phyloP scores from a whole-genome alignment of 2,797 vertebrate genomes.

The Dipus sagitta region DNA sequence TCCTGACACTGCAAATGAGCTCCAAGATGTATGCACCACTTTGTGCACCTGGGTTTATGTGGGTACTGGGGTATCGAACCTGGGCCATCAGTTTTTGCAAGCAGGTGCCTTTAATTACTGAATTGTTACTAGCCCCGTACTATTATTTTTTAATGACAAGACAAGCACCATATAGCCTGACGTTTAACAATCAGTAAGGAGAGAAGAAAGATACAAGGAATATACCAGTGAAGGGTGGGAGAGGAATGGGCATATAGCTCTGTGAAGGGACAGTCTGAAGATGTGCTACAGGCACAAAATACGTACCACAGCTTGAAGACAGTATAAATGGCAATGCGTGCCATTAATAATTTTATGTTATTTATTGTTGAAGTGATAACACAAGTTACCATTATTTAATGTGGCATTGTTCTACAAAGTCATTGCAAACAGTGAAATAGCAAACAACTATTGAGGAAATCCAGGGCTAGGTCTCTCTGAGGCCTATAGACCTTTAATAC shows the following conservation, averaged over 20 bases:
- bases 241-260: not conserved
- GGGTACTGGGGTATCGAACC: no score
- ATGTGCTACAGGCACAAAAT: not conserved
- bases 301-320: not conserved
- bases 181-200: not conserved
- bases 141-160: not conserved
- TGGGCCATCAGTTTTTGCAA: no score
- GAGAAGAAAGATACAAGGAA: not conserved
- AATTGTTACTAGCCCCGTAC: not conserved
- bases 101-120: no score
- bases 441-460: not conserved
- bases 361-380: not conserved
- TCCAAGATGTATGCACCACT: no score
- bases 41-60: no score
- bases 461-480: not conserved
- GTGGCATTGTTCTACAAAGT: not conserved
- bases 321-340: not conserved
- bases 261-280: not conserved
- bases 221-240: not conserved
- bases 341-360: not conserved
- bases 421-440: not conserved
- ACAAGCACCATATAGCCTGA: not conserved
- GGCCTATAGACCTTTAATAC: not conserved
- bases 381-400: not conserved
- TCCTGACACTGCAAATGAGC: no score